Base-by-base conservation (phyloP, 2,888 invertebrate genomes). In the Seira sanloemensis region DNA sequence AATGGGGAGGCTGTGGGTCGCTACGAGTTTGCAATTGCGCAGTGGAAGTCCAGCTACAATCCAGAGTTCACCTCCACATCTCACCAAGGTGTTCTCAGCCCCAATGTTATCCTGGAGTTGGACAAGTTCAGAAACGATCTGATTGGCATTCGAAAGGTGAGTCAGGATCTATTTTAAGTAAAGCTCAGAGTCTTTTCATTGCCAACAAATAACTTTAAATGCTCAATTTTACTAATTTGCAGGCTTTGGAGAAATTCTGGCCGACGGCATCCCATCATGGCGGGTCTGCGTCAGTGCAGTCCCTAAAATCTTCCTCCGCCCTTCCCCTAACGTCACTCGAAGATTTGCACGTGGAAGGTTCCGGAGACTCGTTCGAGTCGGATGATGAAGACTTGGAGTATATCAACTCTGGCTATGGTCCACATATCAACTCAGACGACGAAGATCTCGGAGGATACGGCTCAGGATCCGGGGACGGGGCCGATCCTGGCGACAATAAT, bases 241-340 rank as follows among this genome's bases (percentile, higher is more conserved):
- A 84, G 84, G n/a, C 58, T 1, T 69, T 84, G 1, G 84, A 84
- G 62, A 73, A 84, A 26, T 84, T 16, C 50, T 84, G 84, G 84
- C 84, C 84, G 4, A 73, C 78, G 16, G 26, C 62, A 21, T 62
- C 62, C 21, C 50, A 50, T 21, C n/a, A n/a, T n/a, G n/a, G 66
- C 9, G 12, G 24, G 5, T 21, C 58, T 1, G 50, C 18, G 54
- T 18, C 78, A 2, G 18, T 27, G 66, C 25, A 21, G 18, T 37
- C 65, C 0, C 65, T n/a, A 2, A 62, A 62, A 21, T 62, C 62
- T 2, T 62, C 62, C 21, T 19, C 62, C 25, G 72, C 78, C 1
- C 18, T 79, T 5, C 65, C 73, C 21, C 27, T 72, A 12, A 58
- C 65, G 1, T 78, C 78, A 2, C 50, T 66, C 0, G 79, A 79